Conservation (phyloP, 1,140 invertebrate species). For the Bilobella aurantiaca region DNA sequence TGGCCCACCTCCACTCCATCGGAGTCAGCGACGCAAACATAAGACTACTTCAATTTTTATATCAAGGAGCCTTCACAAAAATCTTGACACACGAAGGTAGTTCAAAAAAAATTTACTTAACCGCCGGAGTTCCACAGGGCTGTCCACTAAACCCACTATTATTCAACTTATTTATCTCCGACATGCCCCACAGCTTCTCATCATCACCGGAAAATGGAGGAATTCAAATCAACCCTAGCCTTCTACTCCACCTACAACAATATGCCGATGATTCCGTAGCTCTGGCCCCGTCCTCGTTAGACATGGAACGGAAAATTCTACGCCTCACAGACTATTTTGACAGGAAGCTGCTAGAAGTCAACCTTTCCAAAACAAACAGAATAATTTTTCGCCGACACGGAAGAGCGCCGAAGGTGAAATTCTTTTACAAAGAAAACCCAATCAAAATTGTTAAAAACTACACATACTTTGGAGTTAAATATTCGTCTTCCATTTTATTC, state of each 20-base stretch:
- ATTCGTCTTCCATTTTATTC: background rate
- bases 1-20: too few relatives aligned
- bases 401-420: background rate
- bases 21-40: too few relatives aligned
- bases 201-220: too few relatives aligned
- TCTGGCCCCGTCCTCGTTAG: background rate
- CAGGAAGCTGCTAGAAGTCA: conserved; percentile 1
- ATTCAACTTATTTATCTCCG: too few relatives aligned
- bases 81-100: too few relatives aligned
- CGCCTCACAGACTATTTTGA: conserved; percentile 15
- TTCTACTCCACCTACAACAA: background rate
- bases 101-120: too few relatives aligned
- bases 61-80: too few relatives aligned
- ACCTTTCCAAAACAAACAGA: background rate
- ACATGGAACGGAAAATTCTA: conserved; percentile 23
- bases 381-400: background rate
- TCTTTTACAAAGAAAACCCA: background rate
- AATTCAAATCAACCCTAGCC: background rate
- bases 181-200: too few relatives aligned
- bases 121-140: too few relatives aligned
- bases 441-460: conserved; percentile 8
- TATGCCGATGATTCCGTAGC: background rate
- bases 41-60: too few relatives aligned
- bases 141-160: too few relatives aligned
- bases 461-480: conserved; percentile 13